phyloP scores from a whole-genome alignment of 2,797 vertebrate genomes.

The Oreortyx pictus region DNA sequence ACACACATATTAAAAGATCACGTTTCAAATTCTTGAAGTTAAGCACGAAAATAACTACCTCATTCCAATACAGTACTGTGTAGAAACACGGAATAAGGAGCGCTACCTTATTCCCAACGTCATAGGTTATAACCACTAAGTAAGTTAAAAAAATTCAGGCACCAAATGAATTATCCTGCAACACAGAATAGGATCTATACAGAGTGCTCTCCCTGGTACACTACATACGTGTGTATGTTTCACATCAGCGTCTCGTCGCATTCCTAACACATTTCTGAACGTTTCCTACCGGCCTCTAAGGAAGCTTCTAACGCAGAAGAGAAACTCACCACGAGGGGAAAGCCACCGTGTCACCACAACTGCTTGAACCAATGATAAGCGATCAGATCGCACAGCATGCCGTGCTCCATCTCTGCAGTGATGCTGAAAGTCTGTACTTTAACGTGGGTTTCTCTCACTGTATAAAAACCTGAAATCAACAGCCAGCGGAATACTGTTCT shows the following conservation, averaged over 20 bases:
- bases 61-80: constrained; percentile 70
- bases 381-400: background rate
- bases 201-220: constrained; percentile 34
- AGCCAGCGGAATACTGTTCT: constrained; percentile 18
- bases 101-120: constrained; percentile 65
- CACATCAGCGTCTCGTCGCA: background rate
- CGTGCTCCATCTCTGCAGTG: background rate
- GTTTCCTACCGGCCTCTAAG: background rate
- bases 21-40: constrained; percentile 42
- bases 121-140: constrained; percentile 52
- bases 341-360: background rate
- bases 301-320: background rate
- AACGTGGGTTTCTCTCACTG: constrained; percentile 53
- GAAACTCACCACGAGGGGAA: background rate
- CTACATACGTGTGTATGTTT: background rate
- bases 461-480: constrained; percentile 43
- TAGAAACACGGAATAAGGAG: constrained; percentile 70
- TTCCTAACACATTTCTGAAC: background rate
- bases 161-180: constrained; percentile 65
- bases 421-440: background rate
- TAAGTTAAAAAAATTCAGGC: constrained; percentile 63
- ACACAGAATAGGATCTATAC: constrained; percentile 44
- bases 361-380: background rate
- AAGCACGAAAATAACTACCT: constrained; percentile 67
- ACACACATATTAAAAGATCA: constrained; percentile 60